A percentile compares a stretch with the other conserved stretches of the same genome.
phyloP scores from a whole-genome alignment of 2,797 vertebrate species.

The Salmo trutta region DNA sequence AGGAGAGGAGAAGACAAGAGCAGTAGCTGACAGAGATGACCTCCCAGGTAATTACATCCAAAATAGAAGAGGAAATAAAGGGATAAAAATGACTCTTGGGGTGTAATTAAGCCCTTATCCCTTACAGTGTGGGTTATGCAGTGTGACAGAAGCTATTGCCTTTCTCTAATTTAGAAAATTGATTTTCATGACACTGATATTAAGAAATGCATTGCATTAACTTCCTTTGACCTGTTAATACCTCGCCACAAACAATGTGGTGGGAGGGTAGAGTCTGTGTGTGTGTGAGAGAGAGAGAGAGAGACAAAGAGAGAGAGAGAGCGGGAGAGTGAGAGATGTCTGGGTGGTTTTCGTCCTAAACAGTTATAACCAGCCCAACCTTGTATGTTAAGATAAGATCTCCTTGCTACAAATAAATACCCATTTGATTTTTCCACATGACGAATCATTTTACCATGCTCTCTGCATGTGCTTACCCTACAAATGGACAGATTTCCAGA shows the following conservation, averaged over 20 bases:
- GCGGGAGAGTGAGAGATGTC: slow-evolving; percentile 16
- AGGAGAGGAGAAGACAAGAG: background rate
- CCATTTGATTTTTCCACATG: slow-evolving; percentile 9
- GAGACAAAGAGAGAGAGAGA: slow-evolving; percentile 21
- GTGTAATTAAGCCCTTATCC: slow-evolving; percentile 12
- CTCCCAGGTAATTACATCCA: background rate
- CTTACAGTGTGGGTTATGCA: background rate
- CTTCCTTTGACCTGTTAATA: background rate
- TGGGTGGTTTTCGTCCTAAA: background rate
- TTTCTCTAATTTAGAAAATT: background rate
- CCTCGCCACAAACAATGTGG: background rate
- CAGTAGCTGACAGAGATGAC: slow-evolving; percentile 9
- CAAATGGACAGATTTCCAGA: slow-evolving; percentile 66
- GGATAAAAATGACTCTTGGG: background rate
- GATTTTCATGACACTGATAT: background rate
- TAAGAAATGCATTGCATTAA: background rate
- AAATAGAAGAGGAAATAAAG: background rate
- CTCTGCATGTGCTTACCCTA: slow-evolving; percentile 9
- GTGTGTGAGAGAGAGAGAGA: slow-evolving; percentile 9
- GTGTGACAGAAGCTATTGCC: background rate
- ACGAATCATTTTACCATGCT: slow-evolving; percentile 53
- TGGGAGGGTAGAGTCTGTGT: background rate
- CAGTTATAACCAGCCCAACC: background rate
- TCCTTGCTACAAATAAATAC: slow-evolving; percentile 70
- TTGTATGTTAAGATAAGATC: slow-evolving; percentile 61